A percentile compares a stretch with the other conserved stretches of the same genome.
Conservation (phyloP, 2,113 vertebrate species). For the Physeter macrocephalus region DNA sequence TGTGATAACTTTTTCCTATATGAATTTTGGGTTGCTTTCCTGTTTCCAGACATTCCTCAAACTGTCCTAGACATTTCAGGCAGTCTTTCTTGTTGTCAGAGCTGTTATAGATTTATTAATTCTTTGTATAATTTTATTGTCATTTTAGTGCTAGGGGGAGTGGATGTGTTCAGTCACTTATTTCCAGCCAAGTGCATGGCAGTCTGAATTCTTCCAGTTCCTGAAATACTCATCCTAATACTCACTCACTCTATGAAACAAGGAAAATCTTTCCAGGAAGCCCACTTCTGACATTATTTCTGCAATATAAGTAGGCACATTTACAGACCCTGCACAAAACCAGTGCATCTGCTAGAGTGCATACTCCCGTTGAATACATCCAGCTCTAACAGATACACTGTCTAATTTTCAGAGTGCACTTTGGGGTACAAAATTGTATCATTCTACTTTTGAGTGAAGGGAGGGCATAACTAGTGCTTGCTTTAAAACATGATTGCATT, state of each 20-base stretch:
- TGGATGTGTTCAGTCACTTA: background rate
- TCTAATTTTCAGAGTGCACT: background rate
- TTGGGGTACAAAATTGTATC: background rate
- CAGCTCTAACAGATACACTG: background rate
- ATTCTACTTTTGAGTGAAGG: background rate
- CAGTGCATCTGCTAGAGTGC: background rate
- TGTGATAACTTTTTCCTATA: background rate
- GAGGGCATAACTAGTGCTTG: background rate
- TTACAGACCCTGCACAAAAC: background rate
- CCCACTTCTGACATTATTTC: background rate
- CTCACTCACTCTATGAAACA: background rate
- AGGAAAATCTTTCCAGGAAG: background rate
- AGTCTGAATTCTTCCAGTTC: background rate
- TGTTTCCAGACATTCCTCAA: background rate
- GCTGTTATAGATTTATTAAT: background rate
- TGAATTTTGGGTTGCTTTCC: background rate
- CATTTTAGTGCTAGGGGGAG: background rate
- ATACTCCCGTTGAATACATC: background rate
- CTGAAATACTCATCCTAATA: background rate
- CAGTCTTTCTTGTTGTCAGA: background rate
- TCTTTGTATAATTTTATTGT: background rate
- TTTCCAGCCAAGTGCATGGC: background rate
- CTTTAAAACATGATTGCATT: slow-evolving; percentile 6
- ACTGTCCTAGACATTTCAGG: background rate
- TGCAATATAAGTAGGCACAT: background rate